Base-by-base conservation (phyloP, 1,140 invertebrate species). In the Lucilia sericata region DNA sequence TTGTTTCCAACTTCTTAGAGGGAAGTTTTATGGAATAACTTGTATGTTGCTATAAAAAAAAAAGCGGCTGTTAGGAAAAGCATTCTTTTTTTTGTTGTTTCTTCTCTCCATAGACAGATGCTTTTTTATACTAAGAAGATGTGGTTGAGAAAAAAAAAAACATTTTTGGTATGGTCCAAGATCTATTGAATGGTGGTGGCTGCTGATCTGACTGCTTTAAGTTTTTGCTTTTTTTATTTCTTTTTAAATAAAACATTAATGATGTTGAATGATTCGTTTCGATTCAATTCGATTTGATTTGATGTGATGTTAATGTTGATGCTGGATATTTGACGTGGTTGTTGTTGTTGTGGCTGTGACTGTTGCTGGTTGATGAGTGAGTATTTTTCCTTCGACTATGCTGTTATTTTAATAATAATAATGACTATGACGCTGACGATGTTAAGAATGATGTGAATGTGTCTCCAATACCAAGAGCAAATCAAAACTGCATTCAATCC, bases 231-330 rank as follows among this genome's bases (percentile, higher is more conserved):
- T 21, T 70, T 70, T 70, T 21, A 7, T 70, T 70, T 21, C 19
- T 70, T 17, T 17, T 70, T 70, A 70, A 70, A 70, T 7, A 55
- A 19, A 19, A 70, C 65, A 21, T 70, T 70, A 70, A 70, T 70
- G 65, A 70, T 70, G 65, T 70, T 70, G 65, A 70, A 70, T 70
- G 65, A 70, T 70, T 70, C 55, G 55, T 60, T 60, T 60, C 55
- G 55, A 60, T 60, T 60, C 55, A n/a, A 60, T 60, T 60, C 21
- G 65, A 70, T 70, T 70, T 70, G 65, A 70, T 70, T 19, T 70
- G 65, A 70, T 70, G 47, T 78, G 75, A 42, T 78, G 75, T 78
- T 78, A 49, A 42, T 78, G 75, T 78, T 49, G 47, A 36, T 78
- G 17, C 25, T 30, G 25, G 25, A 30, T 30, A 30, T 78, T 49